phyloP scores from a whole-genome alignment of 2,888 invertebrate genomes.

The Amorpha juglandis region DNA sequence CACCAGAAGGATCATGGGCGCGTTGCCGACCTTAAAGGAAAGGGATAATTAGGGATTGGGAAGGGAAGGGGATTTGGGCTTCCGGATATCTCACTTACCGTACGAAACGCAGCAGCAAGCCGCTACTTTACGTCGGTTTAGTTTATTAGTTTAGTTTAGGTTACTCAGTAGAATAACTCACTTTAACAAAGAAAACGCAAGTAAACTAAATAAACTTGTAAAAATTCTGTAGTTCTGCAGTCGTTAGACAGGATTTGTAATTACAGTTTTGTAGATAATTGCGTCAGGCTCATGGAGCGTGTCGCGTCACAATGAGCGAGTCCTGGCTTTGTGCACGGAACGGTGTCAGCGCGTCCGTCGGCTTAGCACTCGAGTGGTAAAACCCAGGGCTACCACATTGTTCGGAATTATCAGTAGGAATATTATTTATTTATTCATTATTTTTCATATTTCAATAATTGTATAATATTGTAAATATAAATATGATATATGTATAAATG shows the following conservation, averaged over 20 bases:
- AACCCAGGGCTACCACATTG: neutral
- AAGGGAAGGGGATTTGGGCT: too few relatives aligned
- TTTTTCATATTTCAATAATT: too few relatives aligned
- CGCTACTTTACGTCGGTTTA: too few relatives aligned
- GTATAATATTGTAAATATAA: too few relatives aligned
- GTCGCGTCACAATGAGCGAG: slow-evolving; percentile 16
- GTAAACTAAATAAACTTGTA: neutral
- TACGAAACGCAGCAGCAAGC: too few relatives aligned
- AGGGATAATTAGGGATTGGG: too few relatives aligned
- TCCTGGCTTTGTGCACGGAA: slow-evolving; percentile 23
- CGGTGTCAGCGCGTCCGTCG: slow-evolving; percentile 24
- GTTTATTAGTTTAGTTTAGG: too few relatives aligned
- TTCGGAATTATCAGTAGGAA: neutral
- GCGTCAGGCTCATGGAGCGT: slow-evolving; percentile 9
- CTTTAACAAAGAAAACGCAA: neutral
- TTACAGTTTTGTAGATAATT: slow-evolving; percentile 8
- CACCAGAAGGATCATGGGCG: too few relatives aligned
- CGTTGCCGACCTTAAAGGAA: too few relatives aligned
- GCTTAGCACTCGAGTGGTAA: slow-evolving; percentile 9
- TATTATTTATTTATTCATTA: neutral
- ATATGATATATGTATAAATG: too few relatives aligned
- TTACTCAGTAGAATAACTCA: too few relatives aligned
- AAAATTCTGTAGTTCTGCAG: neutral
- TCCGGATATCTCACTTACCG: too few relatives aligned
- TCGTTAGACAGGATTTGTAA: slow-evolving; percentile 6